Evolutionary conservation across 2,888 invertebrate genomes (phyloP).

Genomic region (Tricholauxania praeusta): DNA sequence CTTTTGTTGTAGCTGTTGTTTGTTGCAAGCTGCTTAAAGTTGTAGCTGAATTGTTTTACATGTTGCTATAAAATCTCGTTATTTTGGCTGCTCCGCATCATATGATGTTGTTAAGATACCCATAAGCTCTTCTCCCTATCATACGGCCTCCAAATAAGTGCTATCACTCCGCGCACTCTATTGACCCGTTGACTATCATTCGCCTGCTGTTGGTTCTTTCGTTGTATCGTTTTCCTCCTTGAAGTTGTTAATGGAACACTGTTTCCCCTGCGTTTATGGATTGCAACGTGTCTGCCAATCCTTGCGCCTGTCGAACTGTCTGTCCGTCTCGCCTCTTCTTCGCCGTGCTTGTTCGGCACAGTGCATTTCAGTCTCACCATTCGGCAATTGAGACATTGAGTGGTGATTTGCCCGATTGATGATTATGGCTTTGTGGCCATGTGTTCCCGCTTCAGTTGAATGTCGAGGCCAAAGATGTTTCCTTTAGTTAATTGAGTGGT

Average conservation of each 20-base stretch:
- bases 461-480: constrained; percentile 30
- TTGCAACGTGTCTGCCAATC: constrained; percentile 13
- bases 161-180: background rate
- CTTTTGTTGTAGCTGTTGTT: constrained; percentile 3
- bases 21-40: background rate
- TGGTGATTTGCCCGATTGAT: constrained; percentile 33
- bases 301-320: constrained; percentile 5
- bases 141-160: too few species aligned
- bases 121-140: too few species aligned
- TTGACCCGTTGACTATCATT: background rate
- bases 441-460: background rate
- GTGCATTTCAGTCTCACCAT: constrained; percentile 16
- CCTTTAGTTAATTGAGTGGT: constrained; percentile 38
- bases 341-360: background rate
- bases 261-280: background rate
- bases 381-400: constrained; percentile 33
- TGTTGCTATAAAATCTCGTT: background rate
- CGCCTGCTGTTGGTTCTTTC: background rate
- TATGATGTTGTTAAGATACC: constrained; percentile 17
- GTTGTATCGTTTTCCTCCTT: background rate
- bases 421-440: constrained; percentile 18
- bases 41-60: constrained; percentile 21
- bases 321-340: background rate
- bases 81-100: constrained; percentile 24
- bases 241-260: background rate